Evolutionary conservation across 1,140 invertebrate genomes (phyloP).

Genomic region (Pollicipes pollicipes): DNA sequence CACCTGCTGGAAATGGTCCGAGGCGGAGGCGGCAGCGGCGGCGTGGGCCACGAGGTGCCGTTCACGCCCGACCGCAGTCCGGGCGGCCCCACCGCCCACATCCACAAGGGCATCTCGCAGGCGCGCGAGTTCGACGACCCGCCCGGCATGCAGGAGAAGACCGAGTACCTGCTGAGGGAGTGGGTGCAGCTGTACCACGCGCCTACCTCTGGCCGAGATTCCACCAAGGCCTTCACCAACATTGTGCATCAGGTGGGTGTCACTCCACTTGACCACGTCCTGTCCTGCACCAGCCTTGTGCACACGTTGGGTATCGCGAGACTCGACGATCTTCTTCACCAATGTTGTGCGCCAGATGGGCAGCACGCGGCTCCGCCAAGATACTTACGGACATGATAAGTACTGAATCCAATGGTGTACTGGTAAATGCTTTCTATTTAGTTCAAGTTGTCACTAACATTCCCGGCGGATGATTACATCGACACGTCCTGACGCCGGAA

Average conservation of each 20-base stretch:
- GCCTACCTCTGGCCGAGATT: slow-evolving; percentile 57
- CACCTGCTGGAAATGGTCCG: slow-evolving; percentile 24
- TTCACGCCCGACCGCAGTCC: slow-evolving; percentile 28
- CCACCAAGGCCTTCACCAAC: slow-evolving; percentile 78
- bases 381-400: no score
- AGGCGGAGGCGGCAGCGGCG: slow-evolving; percentile 6
- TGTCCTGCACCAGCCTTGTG: slow-evolving; percentile 11
- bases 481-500: no score
- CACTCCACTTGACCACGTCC: slow-evolving; percentile 7
- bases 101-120: slow-evolving; percentile 73
- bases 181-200: slow-evolving; percentile 85
- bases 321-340: no score
- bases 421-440: no score
- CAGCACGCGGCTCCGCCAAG: no score
- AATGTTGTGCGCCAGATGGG: no score
- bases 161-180: slow-evolving; percentile 78
- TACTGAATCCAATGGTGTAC: no score
- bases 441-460: no score
- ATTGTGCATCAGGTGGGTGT: slow-evolving; percentile 58
- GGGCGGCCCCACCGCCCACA: slow-evolving; percentile 63
- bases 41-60: slow-evolving; percentile 24
- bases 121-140: slow-evolving; percentile 83
- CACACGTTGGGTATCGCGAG: no score
- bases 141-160: slow-evolving; percentile 82
- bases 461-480: no score